Base-by-base conservation (phyloP, 2,113 vertebrate genomes). In the Microcebus lehilahytsara region DNA sequence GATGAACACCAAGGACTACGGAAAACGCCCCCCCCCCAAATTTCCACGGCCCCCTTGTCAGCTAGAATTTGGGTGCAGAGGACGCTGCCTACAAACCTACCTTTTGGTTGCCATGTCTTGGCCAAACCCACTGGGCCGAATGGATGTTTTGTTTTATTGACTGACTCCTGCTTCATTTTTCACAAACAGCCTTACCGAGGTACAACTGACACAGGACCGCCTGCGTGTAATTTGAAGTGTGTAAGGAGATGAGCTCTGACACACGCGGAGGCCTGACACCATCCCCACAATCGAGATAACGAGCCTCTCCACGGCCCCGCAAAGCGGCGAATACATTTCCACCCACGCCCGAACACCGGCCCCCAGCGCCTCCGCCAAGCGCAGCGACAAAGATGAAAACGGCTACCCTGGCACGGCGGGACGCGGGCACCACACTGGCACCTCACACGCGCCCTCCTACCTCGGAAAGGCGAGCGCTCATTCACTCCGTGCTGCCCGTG, bases 351-450 rank as follows among this genome's bases (percentile, higher is more conserved):
- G 19, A 42, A 40, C 37, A 6, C 46, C 9, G 11, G 69, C 62
- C 23, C 20, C 62, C n/a, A 14, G 85, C 27, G 60, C 22, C 6
- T 58, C 32, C 16, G 66, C 30, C 9, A 5, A 19, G 4, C 22
- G 10, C n/a, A 49, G 10, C 0, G 22, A n/a, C 1, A 23, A 34
- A 32, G 1, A 9, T 0, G 5, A 10, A 30, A 10, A 32, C 7
- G 9, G 53, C 11, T 2, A 19, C 0, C 20, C 0, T 62, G 3
- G 60, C 25, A 3, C 3, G 3, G 9, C 25, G 22, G 60, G 60
- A 64, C 10, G 4, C 5, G 8, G 20, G 5, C n/a, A 5, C 9
- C 0, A 2, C 0, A 0, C 53, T 1, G 1, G 8, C 27, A 23
- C 34, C 53, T 40, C 4, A 37, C 37, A 23, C 0, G 0, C 5